phyloP scores from a whole-genome alignment of 2,113 vertebrate genomes.

The Pseudonaja textilis region DNA sequence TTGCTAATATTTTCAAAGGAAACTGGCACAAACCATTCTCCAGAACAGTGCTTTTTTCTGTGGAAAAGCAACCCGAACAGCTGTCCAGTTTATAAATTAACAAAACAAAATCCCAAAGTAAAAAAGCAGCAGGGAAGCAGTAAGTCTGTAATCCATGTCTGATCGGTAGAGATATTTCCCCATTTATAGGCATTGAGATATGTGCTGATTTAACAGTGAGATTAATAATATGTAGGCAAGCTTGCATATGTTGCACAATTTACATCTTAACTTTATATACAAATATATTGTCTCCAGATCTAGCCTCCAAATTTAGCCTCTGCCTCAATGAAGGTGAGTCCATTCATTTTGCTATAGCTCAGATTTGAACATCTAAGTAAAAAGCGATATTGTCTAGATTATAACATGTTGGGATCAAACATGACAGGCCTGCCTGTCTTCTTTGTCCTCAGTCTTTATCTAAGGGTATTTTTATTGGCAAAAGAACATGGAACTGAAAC shows the following conservation, averaged over 20 bases:
- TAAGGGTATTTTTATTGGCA: neutral
- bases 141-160: neutral
- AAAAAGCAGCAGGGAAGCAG: neutral
- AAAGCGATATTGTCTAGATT: neutral
- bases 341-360: neutral
- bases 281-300: neutral
- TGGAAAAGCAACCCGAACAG: neutral
- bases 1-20: constrained; percentile 17
- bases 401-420: neutral
- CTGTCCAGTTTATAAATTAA: neutral
- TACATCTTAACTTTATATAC: neutral
- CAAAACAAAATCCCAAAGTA: neutral
- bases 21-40: neutral
- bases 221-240: neutral
- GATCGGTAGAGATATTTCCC: neutral
- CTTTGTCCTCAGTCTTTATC: neutral
- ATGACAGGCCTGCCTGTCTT: neutral
- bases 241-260: neutral
- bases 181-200: neutral
- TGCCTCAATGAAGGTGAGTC: neutral
- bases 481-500: neutral
- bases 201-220: neutral
- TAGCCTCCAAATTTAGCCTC: neutral
- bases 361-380: neutral
- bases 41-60: constrained; percentile 4